Base-by-base conservation (phyloP, 2,888 invertebrate species). In the Adela reaumurella region DNA sequence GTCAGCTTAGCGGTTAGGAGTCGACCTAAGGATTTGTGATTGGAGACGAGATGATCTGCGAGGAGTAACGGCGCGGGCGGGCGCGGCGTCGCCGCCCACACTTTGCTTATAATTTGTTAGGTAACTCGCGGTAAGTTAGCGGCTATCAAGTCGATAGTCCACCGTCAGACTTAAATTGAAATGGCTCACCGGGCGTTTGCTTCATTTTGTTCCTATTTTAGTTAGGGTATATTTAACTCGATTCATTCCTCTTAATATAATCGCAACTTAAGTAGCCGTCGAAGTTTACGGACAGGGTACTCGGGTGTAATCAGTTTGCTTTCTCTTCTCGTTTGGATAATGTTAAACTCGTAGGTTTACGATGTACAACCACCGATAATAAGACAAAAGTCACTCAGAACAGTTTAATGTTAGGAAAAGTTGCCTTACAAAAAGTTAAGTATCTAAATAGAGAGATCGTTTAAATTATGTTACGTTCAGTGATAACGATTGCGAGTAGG, bases 401-500 rank as follows among this genome's bases (percentile, higher is more conserved):
- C 70, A 67, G 43, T 47, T n/a, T 74, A 76, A 77, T 74, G 68
- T 73, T 71, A 74, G 74, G 73, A 71, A 74, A 72, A 58, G 72
- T 72, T 73, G 76, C 74, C 74, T 74, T 74, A 47, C 64, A 62
- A 73, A 72, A 74, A 73, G 68, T 68, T 71, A n/a, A n/a, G n/a
- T 74, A 70, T 74, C 73, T 73, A 67, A 70, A 70, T 72, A 71
- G 70, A 74, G 62, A 77, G 74, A 72, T 69, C 71, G 65, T 73
- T 73, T 73, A 74, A 69, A 46, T 73, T 76, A 67, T 70, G 72
- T 77, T 77, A 72, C 63, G 70, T 74, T 76, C 74, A 74, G 71
- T 74, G 68, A 74, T 76, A 74, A 67, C 62, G 18, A 68, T 68
- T 70, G 72, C 68, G 65, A 68, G 70, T 68, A 70, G 72, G 68